phyloP scores from a whole-genome alignment of 2,888 invertebrate species.

The Drosophila mulleri region DNA sequence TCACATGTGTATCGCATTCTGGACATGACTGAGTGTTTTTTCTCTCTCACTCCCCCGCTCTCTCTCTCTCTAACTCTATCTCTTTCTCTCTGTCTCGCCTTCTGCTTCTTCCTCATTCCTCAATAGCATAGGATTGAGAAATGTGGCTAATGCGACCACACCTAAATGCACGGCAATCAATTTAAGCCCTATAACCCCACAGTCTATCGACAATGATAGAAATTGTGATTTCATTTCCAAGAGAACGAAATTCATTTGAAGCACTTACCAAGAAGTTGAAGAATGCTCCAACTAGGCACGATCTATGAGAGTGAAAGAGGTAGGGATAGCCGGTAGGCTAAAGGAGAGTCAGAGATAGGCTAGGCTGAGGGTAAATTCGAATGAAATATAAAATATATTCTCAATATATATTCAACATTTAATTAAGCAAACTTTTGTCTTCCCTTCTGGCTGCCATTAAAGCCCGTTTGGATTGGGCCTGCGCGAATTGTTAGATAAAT shows the following conservation, averaged over 20 bases:
- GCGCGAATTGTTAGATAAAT: conserved; percentile 69
- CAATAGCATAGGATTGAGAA: conserved; percentile 33
- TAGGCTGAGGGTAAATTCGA: not conserved
- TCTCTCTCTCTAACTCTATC: not conserved
- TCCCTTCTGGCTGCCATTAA: conserved; percentile 26
- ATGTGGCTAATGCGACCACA: conserved; percentile 46
- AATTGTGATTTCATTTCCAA: conserved; percentile 39
- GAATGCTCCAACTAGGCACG: not conserved
- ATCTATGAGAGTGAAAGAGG: not conserved
- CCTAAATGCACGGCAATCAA: conserved; percentile 43
- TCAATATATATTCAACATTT: conserved; percentile 4
- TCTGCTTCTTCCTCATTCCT: not conserved
- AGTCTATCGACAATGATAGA: conserved; percentile 36
- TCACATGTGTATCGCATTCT: conserved; percentile 41
- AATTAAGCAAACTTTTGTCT: not conserved
- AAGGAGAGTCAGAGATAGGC: not conserved
- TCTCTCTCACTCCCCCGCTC: not conserved
- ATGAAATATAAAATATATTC: not conserved
- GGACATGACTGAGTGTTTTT: conserved; percentile 47
- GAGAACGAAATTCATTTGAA: conserved; percentile 44
- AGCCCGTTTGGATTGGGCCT: conserved; percentile 12
- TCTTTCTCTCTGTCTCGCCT: not conserved
- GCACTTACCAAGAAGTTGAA: conserved; percentile 22
- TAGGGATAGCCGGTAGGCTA: not conserved
- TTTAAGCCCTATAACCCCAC: conserved; percentile 29